Evolutionary conservation across 30 jellyfish, hydroid and myxozoan species (phyloP), one percentile per base, ranked within the genome.

Genomic region (Cassiopea xamachana): DNA sequence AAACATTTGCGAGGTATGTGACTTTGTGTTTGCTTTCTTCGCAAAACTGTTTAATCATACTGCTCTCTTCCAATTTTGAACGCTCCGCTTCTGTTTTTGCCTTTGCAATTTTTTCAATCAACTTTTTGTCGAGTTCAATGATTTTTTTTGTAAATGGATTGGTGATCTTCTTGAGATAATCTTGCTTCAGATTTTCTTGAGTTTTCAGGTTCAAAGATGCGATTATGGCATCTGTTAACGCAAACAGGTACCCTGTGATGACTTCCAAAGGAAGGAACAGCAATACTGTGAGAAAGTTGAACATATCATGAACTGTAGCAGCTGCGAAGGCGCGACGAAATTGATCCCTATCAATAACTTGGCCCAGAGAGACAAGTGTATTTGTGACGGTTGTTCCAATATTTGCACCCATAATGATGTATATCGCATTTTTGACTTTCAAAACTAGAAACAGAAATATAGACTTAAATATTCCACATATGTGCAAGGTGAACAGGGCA

Each of bases 241-340:
- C 82, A 86, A 55, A 94, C 67, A 94, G 74, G 82, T 94, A 94
- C 18, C 97, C 97, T 6, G 98, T 84, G 46, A 85, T 59, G 16
- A 79, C 97, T 60, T 94, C 98, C 10, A 94, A 60, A 1, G 98
- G 98, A 73, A 94, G 89, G 82, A 94, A 85, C 5, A 94, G 67
- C 10, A 87, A 69, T 13, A 94, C 98, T 10, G 93, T 83, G 72
- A 94, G 86, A 48, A 94, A 60, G 84, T 94, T 94, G 87, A 94
- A 94, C 97, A 89, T 89, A 88, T 94, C 98, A 73, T 94, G 98
- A n/a, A 94, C 98, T 9, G 98, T 94, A 16, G 98, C 98, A 15
- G 96, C 98, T 18, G 98, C 98, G 90, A 94, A 94, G 9, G 98
- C 98, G n/a, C 98, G 96, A 59, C 98, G 94, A 62, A 94, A 94